Evolutionary conservation across 2,797 vertebrate genomes (phyloP).

Genomic region (Cirrhinus molitorella): DNA sequence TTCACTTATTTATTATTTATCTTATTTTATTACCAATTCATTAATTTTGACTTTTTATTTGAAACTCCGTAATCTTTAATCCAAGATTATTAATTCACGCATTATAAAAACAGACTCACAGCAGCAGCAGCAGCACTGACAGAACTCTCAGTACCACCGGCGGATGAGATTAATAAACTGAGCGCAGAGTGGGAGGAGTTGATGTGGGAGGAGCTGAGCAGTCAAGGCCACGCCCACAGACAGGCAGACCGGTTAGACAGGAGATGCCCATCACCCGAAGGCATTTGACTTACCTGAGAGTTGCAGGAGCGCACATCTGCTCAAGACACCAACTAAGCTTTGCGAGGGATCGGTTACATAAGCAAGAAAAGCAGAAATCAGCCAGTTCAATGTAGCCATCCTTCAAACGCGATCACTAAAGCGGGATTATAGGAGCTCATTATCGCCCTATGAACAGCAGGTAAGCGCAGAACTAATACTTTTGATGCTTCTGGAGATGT

Average conservation of each 20-base stretch:
- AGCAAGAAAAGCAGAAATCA: background rate
- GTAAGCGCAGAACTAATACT: slow-evolving; percentile 5
- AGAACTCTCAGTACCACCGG: background rate
- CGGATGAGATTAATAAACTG: background rate
- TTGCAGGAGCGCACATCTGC: background rate
- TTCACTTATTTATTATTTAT: background rate
- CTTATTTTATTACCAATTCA: background rate
- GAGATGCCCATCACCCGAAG: slow-evolving; percentile 25
- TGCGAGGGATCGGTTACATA: background rate
- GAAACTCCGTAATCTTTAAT: background rate
- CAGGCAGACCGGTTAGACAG: slow-evolving; percentile 18
- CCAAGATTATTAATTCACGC: no score
- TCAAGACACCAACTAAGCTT: background rate
- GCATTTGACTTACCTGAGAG: slow-evolving; percentile 26
- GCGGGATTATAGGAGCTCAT: background rate
- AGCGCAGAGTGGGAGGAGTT: slow-evolving; percentile 7
- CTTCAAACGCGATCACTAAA: background rate
- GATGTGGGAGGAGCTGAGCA: slow-evolving; percentile 22
- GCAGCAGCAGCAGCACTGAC: background rate
- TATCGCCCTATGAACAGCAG: background rate
- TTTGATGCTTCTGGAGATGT: background rate
- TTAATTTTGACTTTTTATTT: background rate
- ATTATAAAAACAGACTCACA: background rate
- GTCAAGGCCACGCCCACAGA: slow-evolving; percentile 16
- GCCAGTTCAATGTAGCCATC: slow-evolving; percentile 17